phyloP scores from a whole-genome alignment of 2,797 vertebrate species.

The Rhabdophis nuchalis region DNA sequence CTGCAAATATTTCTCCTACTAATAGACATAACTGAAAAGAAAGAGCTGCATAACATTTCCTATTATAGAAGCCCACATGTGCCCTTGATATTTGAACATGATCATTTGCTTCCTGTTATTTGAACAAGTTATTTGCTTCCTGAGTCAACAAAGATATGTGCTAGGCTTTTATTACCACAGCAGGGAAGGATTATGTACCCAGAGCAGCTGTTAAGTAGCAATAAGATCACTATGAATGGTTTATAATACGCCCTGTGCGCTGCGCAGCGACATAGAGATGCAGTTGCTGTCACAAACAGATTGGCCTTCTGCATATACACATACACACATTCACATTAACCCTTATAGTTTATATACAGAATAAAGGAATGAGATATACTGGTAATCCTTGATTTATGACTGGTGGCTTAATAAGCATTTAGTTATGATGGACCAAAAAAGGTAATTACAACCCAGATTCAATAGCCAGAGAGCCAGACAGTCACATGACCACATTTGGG shows the following conservation, averaged over 20 bases:
- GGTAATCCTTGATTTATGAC: background rate
- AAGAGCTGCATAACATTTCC: background rate
- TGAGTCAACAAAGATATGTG: background rate
- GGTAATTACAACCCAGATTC: background rate
- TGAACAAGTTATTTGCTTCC: conserved; percentile 8
- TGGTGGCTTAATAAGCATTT: background rate
- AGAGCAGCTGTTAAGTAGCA: conserved; percentile 10
- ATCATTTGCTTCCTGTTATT: conserved; percentile 6
- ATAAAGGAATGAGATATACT: background rate
- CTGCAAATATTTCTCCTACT: background rate
- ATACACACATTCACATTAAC: background rate
- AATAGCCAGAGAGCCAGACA: background rate
- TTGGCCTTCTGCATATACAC: background rate
- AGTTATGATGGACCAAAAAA: background rate
- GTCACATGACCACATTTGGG: background rate
- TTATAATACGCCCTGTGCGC: background rate
- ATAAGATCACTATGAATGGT: background rate
- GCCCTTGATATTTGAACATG: conserved; percentile 25
- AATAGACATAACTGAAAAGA: background rate
- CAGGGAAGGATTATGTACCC: background rate
- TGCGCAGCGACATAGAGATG: background rate
- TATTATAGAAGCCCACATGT: background rate
- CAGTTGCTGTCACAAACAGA: background rate
- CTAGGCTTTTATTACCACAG: background rate
- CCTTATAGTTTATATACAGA: background rate